Evolutionary conservation across 1,140 invertebrate genomes (phyloP).

Genomic region (Bombus huntii): DNA sequence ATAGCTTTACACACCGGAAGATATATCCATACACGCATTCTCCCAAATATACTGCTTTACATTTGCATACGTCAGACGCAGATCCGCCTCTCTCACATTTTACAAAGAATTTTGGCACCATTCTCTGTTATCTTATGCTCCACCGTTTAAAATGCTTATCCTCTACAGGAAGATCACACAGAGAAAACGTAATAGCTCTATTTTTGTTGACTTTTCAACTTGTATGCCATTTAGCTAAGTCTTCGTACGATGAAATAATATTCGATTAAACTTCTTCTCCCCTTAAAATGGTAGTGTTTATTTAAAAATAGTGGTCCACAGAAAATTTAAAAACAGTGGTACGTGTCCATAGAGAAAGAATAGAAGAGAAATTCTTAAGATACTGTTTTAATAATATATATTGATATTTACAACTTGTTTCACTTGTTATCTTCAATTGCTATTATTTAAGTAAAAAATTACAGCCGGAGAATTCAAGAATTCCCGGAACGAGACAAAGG

Average conservation of each 20-base stretch:
- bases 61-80: slow-evolving; percentile 21
- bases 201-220: too few species aligned
- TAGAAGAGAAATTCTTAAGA: background rate
- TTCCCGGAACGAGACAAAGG: background rate
- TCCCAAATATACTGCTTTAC: slow-evolving; percentile 9
- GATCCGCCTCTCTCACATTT: slow-evolving; percentile 1
- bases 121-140: background rate
- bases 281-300: background rate
- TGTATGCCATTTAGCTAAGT: too few species aligned
- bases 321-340: too few species aligned
- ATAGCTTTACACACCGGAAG: slow-evolving; percentile 26
- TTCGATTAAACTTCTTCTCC: background rate
- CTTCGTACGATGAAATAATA: background rate
- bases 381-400: background rate
- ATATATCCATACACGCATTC: slow-evolving; percentile 17
- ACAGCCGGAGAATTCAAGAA: background rate
- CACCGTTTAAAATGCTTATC: background rate
- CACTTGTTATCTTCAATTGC: too few species aligned
- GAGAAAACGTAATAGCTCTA: too few species aligned
- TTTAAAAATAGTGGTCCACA: background rate
- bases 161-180: too few species aligned
- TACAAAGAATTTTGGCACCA: slow-evolving; percentile 21
- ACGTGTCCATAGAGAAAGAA: too few species aligned
- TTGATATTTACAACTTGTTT: background rate
- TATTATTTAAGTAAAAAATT: slow-evolving; percentile 2